Conservation (phyloP, 2,113 vertebrate genomes). For the Xenopus laevis region DNA sequence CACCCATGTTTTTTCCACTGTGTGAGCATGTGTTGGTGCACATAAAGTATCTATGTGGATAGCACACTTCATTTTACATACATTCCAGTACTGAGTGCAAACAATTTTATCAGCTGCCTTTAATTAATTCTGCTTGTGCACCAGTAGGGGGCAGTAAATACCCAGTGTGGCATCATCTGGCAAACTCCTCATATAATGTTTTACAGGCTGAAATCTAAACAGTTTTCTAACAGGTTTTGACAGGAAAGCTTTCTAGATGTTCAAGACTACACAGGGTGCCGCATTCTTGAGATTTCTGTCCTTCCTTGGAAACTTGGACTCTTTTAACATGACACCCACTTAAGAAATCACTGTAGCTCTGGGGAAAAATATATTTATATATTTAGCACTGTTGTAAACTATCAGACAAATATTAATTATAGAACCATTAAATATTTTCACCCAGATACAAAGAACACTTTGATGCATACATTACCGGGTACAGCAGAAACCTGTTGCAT, state of each 20-base stretch:
- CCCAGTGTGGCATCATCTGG: background rate
- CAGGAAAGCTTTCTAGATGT: conserved; percentile 6
- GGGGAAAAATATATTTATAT: background rate
- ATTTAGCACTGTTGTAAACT: background rate
- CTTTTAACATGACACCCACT: conserved; percentile 16
- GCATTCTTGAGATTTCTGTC: conserved; percentile 29
- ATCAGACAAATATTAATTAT: background rate
- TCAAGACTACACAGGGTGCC: conserved; percentile 23
- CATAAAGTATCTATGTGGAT: too few relatives aligned
- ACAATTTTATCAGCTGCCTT: too few relatives aligned
- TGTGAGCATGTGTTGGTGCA: too few relatives aligned
- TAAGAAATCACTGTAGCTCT: background rate
- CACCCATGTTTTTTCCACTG: too few relatives aligned
- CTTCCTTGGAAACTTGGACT: conserved; percentile 26
- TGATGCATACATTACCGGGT: too few relatives aligned
- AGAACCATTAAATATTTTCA: background rate
- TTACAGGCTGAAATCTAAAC: background rate
- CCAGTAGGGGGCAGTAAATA: conserved; percentile 12
- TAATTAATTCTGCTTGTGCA: background rate
- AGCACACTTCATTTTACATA: too few relatives aligned
- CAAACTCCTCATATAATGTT: background rate
- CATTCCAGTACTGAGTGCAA: too few relatives aligned
- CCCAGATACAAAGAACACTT: too few relatives aligned
- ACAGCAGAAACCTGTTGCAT: too few relatives aligned
- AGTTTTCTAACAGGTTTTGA: conserved; percentile 10